Evolutionary conservation across 2,113 vertebrate genomes (phyloP).

Genomic region (Vimba vimba): DNA sequence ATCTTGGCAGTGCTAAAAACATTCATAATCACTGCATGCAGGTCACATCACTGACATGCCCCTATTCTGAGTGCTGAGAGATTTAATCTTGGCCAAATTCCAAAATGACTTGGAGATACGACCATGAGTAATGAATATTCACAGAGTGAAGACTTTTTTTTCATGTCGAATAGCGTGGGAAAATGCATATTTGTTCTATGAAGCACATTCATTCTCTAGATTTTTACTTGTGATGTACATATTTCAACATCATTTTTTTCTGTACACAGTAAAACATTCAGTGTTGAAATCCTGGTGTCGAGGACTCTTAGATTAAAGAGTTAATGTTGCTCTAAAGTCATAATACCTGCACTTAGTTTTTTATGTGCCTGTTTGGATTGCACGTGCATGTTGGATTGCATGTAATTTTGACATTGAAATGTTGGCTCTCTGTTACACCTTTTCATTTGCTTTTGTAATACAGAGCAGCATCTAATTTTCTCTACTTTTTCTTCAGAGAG

Average conservation of each 20-base stretch:
- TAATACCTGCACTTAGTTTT: too few relatives aligned
- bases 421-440: background rate
- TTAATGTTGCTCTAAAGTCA: too few relatives aligned
- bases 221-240: background rate
- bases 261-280: too few relatives aligned
- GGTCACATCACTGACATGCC: background rate
- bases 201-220: background rate
- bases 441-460: background rate
- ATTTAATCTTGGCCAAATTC: constrained; percentile 18
- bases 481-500: background rate
- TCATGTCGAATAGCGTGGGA: background rate
- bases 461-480: background rate
- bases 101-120: background rate
- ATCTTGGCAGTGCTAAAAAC: background rate
- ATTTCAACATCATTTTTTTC: too few relatives aligned
- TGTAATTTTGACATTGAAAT: background rate
- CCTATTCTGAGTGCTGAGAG: background rate
- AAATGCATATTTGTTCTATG: background rate
- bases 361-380: background rate
- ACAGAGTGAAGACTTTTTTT: background rate
- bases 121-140: constrained; percentile 12
- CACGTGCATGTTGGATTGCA: background rate
- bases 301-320: too few relatives aligned
- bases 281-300: too few relatives aligned
- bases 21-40: background rate